A percentile compares a stretch with the other conserved stretches of the same genome.
phyloP scores from a whole-genome alignment of 2,113 vertebrate species.

The Prochilodus magdalenae region DNA sequence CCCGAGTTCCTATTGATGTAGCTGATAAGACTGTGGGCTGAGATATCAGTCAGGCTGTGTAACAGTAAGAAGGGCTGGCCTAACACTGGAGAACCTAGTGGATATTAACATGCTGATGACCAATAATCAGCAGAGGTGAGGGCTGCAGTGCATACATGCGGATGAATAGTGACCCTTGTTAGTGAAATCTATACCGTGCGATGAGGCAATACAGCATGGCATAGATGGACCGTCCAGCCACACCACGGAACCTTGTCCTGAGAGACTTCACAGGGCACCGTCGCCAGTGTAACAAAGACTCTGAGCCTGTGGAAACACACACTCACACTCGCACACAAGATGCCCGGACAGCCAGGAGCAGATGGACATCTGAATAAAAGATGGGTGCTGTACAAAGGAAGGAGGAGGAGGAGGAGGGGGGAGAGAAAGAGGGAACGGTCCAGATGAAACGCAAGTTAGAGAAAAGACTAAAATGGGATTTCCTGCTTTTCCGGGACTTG shows the following conservation, averaged over 20 bases:
- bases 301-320: neutral
- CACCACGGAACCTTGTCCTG: neutral
- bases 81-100: too few species aligned
- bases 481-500: neutral
- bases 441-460: neutral
- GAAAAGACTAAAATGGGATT: conserved; percentile 17
- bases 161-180: neutral
- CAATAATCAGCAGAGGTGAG: neutral
- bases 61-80: too few species aligned
- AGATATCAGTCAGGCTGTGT: too few species aligned
- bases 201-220: neutral
- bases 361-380: conserved; percentile 47
- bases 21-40: too few species aligned
- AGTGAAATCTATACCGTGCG: neutral
- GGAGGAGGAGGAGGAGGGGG: conserved; percentile 7
- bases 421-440: conserved; percentile 13
- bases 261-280: too few species aligned
- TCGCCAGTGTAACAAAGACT: too few species aligned
- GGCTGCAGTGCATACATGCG: neutral
- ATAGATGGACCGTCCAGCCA: neutral
- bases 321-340: neutral
- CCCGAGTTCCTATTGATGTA: too few species aligned
- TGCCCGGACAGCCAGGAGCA: conserved; percentile 25
- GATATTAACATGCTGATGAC: too few species aligned
- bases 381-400: conserved; percentile 25